A percentile compares a stretch with the other conserved stretches of the same genome.
These are phyloP conservation scores for Lycophotia porphyrea DNA, from an alignment of 2,888 invertebrate genomes.

Conservation along the genomic window DNA sequence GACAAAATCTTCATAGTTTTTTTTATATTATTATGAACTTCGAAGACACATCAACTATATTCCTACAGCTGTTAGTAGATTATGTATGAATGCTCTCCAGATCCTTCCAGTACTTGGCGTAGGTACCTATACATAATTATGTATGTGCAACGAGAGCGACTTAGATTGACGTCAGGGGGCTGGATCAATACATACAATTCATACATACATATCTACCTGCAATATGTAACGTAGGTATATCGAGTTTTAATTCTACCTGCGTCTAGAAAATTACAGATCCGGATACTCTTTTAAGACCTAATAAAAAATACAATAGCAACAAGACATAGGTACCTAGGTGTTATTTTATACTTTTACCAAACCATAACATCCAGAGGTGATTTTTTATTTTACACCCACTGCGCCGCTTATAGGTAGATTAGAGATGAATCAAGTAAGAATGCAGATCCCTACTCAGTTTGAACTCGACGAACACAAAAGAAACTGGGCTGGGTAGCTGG, in stretches of 20 bases:
- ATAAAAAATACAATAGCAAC: conserved; percentile 17
- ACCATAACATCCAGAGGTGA: neutral
- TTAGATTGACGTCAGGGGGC: conserved; percentile 26
- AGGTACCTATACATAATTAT: too few relatives aligned
- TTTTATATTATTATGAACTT: neutral
- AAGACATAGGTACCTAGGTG: neutral
- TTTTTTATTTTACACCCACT: too few relatives aligned
- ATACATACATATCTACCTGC: conserved; percentile 5
- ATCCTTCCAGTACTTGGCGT: neutral
- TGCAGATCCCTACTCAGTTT: neutral
- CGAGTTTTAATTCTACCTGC: neutral
- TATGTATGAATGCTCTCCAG: neutral
- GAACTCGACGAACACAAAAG: neutral
- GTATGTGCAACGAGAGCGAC: neutral
- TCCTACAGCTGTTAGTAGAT: neutral
- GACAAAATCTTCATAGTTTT: neutral
- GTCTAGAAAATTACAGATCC: neutral
- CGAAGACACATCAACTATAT: neutral
- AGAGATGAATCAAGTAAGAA: neutral
- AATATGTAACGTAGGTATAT: neutral
- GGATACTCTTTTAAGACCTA: neutral
- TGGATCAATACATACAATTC: conserved; percentile 35
- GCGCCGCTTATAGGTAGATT: too few relatives aligned
- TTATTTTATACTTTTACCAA: neutral
- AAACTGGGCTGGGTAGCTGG: too few relatives aligned